These are phyloP conservation scores for Phrynocephalus guinanensis DNA, from an alignment of 2,797 vertebrate species.

Conservation along the genomic window DNA sequence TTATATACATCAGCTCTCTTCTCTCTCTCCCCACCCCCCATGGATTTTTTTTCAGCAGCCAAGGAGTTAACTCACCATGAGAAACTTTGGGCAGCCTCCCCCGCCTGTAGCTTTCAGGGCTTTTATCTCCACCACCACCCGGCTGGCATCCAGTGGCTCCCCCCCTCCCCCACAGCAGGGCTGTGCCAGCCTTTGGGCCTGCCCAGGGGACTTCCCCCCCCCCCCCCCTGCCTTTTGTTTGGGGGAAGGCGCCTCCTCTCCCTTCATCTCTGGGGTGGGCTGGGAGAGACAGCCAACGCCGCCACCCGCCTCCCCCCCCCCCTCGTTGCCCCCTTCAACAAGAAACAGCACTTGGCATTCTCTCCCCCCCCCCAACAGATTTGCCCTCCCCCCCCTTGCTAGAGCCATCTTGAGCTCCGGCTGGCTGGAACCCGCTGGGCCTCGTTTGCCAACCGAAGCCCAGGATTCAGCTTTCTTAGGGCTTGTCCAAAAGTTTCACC, in stretches of 20 bases:
- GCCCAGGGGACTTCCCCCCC: background rate
- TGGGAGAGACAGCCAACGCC: background rate
- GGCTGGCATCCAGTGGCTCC: background rate
- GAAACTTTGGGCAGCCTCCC: background rate
- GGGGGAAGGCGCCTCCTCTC: too few relatives aligned
- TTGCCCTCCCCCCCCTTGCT: background rate
- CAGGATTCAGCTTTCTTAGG: too few relatives aligned
- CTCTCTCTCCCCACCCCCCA: too few relatives aligned
- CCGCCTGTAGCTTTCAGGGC: background rate
- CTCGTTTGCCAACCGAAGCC: too few relatives aligned
- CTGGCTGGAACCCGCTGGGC: too few relatives aligned
- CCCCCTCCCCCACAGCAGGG: too few relatives aligned
- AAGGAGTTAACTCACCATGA: background rate
- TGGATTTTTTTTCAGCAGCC: background rate
- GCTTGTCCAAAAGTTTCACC: too few relatives aligned
- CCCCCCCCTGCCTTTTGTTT: background rate
- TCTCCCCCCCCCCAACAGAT: background rate
- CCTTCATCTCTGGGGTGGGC: background rate
- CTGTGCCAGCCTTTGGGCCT: too few relatives aligned
- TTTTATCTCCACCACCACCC: background rate
- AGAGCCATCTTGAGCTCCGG: too few relatives aligned
- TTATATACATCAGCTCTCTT: too few relatives aligned
- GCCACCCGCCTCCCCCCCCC: too few relatives aligned
- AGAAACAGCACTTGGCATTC: background rate
- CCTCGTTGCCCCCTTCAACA: too few relatives aligned